Conservation (phyloP, 2,797 vertebrate genomes). For the Premnoplex brunnescens region DNA sequence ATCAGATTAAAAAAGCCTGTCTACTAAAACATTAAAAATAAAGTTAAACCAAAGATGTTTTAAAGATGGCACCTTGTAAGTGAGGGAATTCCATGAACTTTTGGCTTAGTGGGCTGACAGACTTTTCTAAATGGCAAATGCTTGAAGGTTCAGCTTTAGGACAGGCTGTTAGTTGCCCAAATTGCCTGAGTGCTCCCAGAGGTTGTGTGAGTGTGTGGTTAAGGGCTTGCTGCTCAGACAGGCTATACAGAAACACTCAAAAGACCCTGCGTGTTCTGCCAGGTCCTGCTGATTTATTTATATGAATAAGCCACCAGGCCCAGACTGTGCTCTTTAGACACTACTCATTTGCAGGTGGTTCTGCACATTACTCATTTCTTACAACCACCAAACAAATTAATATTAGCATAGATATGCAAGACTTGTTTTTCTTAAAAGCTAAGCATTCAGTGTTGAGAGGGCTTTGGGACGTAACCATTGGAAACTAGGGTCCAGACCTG, state of each 20-base stretch:
- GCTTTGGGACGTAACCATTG: background rate
- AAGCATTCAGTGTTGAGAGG: background rate
- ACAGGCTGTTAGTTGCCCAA: conserved; percentile 55
- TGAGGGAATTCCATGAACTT: background rate
- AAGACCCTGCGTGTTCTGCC: conserved; percentile 20
- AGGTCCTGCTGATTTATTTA: conserved; percentile 61
- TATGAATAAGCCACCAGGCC: conserved; percentile 42
- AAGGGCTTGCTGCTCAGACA: conserved; percentile 52
- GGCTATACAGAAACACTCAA: conserved; percentile 46
- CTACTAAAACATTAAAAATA: background rate
- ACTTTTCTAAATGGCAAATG: conserved; percentile 34
- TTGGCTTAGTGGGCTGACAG: background rate
- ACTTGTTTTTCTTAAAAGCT: conserved; percentile 21
- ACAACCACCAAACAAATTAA: conserved; percentile 33
- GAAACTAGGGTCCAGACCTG: background rate
- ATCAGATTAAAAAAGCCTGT: background rate
- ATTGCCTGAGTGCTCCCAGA: conserved; percentile 54
- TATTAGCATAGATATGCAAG: conserved; percentile 1
- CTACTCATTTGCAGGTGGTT: conserved; percentile 40
- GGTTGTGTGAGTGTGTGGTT: conserved; percentile 50
- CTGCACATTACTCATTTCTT: conserved; percentile 9
- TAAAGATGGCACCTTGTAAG: background rate
- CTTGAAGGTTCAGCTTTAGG: conserved; percentile 45
- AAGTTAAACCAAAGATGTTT: conserved; percentile 1
- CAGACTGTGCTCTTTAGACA: conserved; percentile 30